These are phyloP conservation scores for Lerema accius DNA, from an alignment of 1,140 invertebrate genomes.

Conservation along the genomic window DNA sequence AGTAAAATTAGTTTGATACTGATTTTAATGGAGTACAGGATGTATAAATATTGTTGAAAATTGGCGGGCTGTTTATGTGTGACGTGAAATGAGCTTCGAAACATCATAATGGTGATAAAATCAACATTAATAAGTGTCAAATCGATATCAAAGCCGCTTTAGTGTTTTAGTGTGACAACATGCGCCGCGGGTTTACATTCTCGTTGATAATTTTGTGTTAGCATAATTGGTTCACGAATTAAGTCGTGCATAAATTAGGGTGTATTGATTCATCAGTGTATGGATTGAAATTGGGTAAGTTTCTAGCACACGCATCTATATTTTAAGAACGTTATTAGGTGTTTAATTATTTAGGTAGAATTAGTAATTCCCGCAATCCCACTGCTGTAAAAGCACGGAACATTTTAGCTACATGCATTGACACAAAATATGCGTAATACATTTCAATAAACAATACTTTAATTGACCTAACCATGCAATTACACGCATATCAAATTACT, in stretches of 20 bases:
- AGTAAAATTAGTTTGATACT: slow-evolving; percentile 74
- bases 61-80: slow-evolving; percentile 60
- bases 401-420: no score
- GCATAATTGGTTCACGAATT: slow-evolving; percentile 19
- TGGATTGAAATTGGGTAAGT: no score
- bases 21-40: slow-evolving; percentile 66
- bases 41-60: slow-evolving; percentile 72
- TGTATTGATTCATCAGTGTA: no score
- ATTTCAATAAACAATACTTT: no score
- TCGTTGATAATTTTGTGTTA: slow-evolving; percentile 30
- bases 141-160: slow-evolving; percentile 46
- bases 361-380: no score
- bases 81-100: slow-evolving; percentile 50
- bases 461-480: no score
- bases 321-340: no score
- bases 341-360: no score
- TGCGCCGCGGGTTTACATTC: slow-evolving; percentile 6
- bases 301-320: no score
- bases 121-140: slow-evolving; percentile 54
- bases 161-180: slow-evolving; percentile 32
- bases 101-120: slow-evolving; percentile 55
- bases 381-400: no score
- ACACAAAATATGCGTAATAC: no score
- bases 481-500: no score
- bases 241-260: slow-evolving; percentile 17